phyloP scores from a whole-genome alignment of 2,797 vertebrate genomes.

The Chelon auratus region DNA sequence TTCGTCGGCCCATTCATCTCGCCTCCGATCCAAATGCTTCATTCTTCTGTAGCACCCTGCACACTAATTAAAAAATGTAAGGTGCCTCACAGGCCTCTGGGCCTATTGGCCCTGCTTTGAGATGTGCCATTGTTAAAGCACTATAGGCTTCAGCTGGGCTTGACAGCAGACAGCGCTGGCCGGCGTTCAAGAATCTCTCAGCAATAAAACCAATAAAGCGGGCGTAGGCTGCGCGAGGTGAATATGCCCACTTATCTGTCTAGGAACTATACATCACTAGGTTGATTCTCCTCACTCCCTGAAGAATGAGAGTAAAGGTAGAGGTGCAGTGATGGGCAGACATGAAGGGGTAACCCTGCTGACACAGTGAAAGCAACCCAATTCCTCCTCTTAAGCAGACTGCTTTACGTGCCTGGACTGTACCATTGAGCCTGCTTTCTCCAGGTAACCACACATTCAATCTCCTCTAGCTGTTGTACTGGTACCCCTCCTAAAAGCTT shows the following conservation, averaged over 20 bases:
- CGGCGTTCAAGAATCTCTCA: slow-evolving; percentile 37
- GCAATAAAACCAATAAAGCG: slow-evolving; percentile 43
- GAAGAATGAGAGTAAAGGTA: slow-evolving; percentile 12
- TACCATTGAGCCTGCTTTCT: slow-evolving; percentile 19
- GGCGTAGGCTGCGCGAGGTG: slow-evolving; percentile 4
- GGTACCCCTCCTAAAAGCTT: slow-evolving; percentile 14
- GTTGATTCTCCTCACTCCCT: slow-evolving; percentile 1
- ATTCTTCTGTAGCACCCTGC: slow-evolving; percentile 6
- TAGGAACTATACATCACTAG: slow-evolving; percentile 14
- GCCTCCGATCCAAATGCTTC: slow-evolving; percentile 28
- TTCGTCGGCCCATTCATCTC: slow-evolving; percentile 38
- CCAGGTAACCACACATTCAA: slow-evolving; percentile 45
- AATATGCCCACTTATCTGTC: slow-evolving; percentile 31
- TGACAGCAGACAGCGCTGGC: slow-evolving; percentile 39
- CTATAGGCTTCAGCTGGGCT: slow-evolving; percentile 13
- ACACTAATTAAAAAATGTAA: slow-evolving; percentile 46
- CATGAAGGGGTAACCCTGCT: slow-evolving; percentile 7
- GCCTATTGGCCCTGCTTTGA: slow-evolving; percentile 38
- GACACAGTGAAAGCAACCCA: slow-evolving; percentile 39
- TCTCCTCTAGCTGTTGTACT: slow-evolving; percentile 20
- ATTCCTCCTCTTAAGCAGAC: slow-evolving; percentile 39
- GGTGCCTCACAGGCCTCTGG: slow-evolving; percentile 24
- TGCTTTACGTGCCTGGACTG: slow-evolving; percentile 44
- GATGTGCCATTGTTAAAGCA: slow-evolving; percentile 20
- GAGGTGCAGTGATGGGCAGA: slow-evolving; percentile 37